Evolutionary conservation across 2,888 invertebrate species (phyloP).

Genomic region (Lobophora halterata): DNA sequence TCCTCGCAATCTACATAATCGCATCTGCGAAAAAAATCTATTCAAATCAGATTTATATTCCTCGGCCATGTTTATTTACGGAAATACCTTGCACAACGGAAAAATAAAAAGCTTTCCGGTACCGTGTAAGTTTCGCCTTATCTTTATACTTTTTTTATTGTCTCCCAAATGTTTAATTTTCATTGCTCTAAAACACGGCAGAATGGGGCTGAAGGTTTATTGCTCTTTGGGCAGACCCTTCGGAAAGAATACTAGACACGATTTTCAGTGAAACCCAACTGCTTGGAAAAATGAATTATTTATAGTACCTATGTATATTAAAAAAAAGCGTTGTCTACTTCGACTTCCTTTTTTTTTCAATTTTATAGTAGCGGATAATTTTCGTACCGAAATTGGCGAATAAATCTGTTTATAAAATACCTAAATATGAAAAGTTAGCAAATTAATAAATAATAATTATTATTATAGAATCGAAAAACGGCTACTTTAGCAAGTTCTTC

Average conservation of each 20-base stretch:
- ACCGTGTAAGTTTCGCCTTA: slow-evolving; percentile 8
- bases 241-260: not conserved
- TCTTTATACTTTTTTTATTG: slow-evolving; percentile 20
- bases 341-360: no score
- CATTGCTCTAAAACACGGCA: slow-evolving; percentile 37
- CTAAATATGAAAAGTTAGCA: no score
- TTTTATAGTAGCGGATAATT: no score
- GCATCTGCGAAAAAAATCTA: not conserved
- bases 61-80: slow-evolving; percentile 10
- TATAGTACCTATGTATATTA: no score
- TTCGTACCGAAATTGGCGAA: no score
- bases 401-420: no score
- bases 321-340: no score
- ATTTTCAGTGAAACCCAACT: no score
- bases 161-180: slow-evolving; percentile 25
- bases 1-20: not conserved
- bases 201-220: slow-evolving; percentile 23
- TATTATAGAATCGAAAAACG: no score
- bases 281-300: no score
- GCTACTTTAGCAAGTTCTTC: no score
- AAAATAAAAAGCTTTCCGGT: slow-evolving; percentile 11
- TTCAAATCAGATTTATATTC: not conserved
- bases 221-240: not conserved
- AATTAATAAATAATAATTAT: no score
- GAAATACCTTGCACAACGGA: slow-evolving; percentile 1